Conservation (phyloP, 2,113 vertebrate species). For the Percopsis transmontana region DNA sequence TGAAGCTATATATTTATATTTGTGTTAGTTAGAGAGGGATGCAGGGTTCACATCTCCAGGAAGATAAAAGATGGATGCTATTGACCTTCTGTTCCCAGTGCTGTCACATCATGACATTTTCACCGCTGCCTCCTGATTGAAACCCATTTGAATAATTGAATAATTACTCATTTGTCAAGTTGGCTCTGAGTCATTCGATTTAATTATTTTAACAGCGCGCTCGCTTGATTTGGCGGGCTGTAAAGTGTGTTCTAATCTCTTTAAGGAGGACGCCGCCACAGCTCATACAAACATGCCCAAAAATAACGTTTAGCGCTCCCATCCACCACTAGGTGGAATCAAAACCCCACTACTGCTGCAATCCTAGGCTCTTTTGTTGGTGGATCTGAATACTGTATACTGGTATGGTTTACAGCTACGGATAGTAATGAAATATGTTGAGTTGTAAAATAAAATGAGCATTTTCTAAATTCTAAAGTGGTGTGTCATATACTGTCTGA, state of each 20-base stretch:
- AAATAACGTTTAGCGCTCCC: background rate
- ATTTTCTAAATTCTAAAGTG: no score
- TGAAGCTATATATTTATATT: conserved; percentile 18
- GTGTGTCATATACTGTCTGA: no score
- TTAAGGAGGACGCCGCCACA: conserved; percentile 30
- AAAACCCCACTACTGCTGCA: conserved; percentile 3
- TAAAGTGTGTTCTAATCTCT: conserved; percentile 59
- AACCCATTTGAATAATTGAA: conserved; percentile 72
- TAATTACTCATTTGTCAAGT: conserved; percentile 57
- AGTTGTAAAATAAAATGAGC: no score
- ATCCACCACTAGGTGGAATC: conserved; percentile 53
- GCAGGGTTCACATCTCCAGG: conserved; percentile 31
- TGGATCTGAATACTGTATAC: no score
- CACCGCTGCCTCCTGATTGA: conserved; percentile 31
- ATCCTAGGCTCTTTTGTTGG: background rate
- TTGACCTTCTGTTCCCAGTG: conserved; percentile 20
- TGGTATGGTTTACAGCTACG: no score
- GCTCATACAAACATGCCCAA: conserved; percentile 37
- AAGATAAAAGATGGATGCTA: conserved; percentile 39
- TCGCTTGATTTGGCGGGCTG: conserved; percentile 48
- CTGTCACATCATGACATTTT: conserved; percentile 35
- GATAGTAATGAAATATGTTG: no score
- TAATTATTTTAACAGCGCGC: conserved; percentile 68
- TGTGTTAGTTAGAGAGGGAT: conserved; percentile 2
- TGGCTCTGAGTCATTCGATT: conserved; percentile 47